Base-by-base conservation (phyloP, 2,797 vertebrate genomes). In the Ciconia nigra region DNA sequence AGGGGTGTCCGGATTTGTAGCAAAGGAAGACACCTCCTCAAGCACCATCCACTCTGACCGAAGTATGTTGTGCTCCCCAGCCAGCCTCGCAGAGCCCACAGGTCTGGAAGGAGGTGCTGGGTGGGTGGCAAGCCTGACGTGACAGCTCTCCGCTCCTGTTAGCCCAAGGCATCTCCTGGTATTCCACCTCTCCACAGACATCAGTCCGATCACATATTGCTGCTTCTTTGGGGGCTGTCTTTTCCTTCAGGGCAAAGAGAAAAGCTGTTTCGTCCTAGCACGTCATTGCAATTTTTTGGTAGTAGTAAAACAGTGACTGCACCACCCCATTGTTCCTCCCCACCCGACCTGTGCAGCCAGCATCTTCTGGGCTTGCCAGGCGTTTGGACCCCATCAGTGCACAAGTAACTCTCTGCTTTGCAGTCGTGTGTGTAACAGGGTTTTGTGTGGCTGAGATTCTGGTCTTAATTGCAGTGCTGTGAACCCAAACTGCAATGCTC, bases 41-140 rank as follows among this genome's bases (percentile, higher is more conserved):
- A 49, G 42, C 13, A 72, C 41, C n/a, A 70, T 41, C 51, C 33
- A 22, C 46, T 72, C 63, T 90, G 37, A 72, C 39, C 1, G 6
- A 81, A 80, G 52, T 13, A 14, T 11, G 19, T 22, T 37, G 17
- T 59, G n/a, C 13, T 83, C 28, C 55, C 35, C 61, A 54, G 41
- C 7, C 41, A 72, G 33, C 28, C 37, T 37, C 0, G 2, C 33
- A 71, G n/a, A 83, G 11, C 24, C 41, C 69, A 41, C 11, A 31
- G 22, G 10, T 59, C 51, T 69, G 37, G 54, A 83, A 41, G 24
- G n/a, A 79, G 69, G 22, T 3, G 5, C 10, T 24, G 33, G 11
- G 35, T 0, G 4, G 25, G 28, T 44, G n/a, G 49, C 42, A 83
- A 39, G 57, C 17, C n/a, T 70, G 25, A 46, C 0, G 0, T n/a